phyloP scores from a whole-genome alignment of 2,888 invertebrate species.

The Heterodera filipjevi region DNA sequence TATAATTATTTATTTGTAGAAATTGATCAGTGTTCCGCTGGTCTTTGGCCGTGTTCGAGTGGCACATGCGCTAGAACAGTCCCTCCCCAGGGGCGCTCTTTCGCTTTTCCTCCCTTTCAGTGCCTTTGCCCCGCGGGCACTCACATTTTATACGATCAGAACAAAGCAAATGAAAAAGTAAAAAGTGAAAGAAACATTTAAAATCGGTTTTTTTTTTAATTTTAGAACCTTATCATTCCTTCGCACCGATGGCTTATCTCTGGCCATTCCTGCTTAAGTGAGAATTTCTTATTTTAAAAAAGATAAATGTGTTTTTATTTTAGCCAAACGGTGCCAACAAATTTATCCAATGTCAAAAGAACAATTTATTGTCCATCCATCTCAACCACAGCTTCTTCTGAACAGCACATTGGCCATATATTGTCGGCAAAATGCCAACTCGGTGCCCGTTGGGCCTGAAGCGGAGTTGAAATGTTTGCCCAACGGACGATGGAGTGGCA shows the following conservation, averaged over 20 bases:
- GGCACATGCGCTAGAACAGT: neutral
- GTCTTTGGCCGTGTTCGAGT: neutral
- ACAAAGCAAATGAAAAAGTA: neutral
- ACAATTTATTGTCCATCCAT: neutral
- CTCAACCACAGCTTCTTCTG: neutral
- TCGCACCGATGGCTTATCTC: neutral
- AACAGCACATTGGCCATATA: neutral
- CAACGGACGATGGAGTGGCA: neutral
- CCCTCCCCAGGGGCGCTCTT: too few relatives aligned
- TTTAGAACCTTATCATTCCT: neutral
- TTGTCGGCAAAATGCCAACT: neutral
- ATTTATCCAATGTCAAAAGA: neutral
- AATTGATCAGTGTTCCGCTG: neutral
- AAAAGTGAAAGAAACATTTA: too few relatives aligned
- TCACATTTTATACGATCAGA: neutral
- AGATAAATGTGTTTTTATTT: neutral
- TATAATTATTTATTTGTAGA: neutral
- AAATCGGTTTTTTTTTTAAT: neutral
- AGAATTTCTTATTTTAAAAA: neutral
- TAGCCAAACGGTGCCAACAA: neutral
- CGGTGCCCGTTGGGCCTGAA: neutral
- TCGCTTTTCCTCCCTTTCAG: neutral
- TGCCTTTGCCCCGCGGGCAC: neutral
- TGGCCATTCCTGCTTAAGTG: neutral
- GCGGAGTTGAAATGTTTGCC: neutral